Base-by-base conservation (phyloP, 2,797 vertebrate species). In the Acropternis orthonyx region DNA sequence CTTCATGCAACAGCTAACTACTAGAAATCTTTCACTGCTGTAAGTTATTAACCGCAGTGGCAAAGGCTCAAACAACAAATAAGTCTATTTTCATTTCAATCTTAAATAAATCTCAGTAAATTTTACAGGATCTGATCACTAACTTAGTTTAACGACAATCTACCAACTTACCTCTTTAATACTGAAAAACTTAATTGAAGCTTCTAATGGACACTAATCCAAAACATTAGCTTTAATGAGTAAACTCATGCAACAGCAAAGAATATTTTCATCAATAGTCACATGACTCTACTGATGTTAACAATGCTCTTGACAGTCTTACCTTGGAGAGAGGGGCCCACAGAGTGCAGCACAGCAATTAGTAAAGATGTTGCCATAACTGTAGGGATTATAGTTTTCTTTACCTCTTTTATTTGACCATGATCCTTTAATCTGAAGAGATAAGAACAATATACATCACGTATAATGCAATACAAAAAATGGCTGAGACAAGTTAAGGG, bases 391-490 rank as follows among this genome's bases (percentile, higher is more conserved):
- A 96, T 99, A 99, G 97, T 99, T 99, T 92, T 99, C 99, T 98
- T 99, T 99, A 81, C 99, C 98, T 98, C 99, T 98, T 98, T 99
- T 99, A 96, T 98, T 99, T 92, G 99, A 99, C 99, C 99, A 99
- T 3, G 99, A 99, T 63, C 99, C 99, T 98, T 99, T 99, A 96
- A 99, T 99, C 99, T 99, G 97, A 86, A 98, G 93, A 97, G 92
- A 98, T 54, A 97, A n/a, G 37, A 91, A 94, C 3, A 91, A 84
- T 22, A 88, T 43, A n/a, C 30, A 79, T 68, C 66, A 89, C 37
- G 67, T 54, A 48, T 10, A 81, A 87, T 27, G 58, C 13, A 65
- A 77, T 27, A 80, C 4, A 83, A 62, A 92, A 85, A 87, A 52
- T 10, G 14, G 16, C 12, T 43, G 5, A 46, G 63, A 68, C 7